These are phyloP conservation scores for Eristalis arbustorum DNA, from an alignment of 2,888 invertebrate genomes.

Conservation along the genomic window DNA sequence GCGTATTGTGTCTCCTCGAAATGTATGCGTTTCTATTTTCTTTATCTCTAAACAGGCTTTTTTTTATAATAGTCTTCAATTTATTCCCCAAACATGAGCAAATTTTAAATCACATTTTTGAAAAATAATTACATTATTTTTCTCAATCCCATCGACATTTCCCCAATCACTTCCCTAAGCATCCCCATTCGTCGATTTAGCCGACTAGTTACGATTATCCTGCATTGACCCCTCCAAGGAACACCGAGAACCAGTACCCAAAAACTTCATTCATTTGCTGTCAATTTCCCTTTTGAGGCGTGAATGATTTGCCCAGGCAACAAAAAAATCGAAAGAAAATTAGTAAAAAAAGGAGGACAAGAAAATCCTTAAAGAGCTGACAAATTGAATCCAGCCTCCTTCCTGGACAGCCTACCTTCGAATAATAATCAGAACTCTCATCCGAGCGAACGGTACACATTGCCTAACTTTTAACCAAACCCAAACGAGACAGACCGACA, in stretches of 20 bases:
- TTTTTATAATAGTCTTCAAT: too few species aligned
- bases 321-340: not conserved
- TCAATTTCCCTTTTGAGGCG: slow-evolving; percentile 49
- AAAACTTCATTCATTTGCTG: slow-evolving; percentile 26
- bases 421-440: slow-evolving; percentile 37
- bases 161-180: too few species aligned
- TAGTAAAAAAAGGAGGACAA: not conserved
- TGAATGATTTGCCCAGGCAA: slow-evolving; percentile 23
- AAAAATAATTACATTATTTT: too few species aligned
- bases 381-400: slow-evolving; percentile 53
- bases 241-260: not conserved
- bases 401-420: slow-evolving; percentile 47
- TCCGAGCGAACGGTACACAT: slow-evolving; percentile 7
- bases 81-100: too few species aligned
- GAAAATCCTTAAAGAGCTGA: slow-evolving; percentile 35
- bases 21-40: too few species aligned
- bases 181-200: too few species aligned
- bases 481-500: slow-evolving; percentile 66
- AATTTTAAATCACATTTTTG: too few species aligned
- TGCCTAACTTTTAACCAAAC: slow-evolving; percentile 65
- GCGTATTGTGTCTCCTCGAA: too few species aligned
- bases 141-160: too few species aligned
- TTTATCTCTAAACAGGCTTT: too few species aligned
- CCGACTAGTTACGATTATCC: too few species aligned
- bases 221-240: too few species aligned